Conservation (phyloP, 2,797 vertebrate species). For the Ctenopoma kingsleyae region DNA sequence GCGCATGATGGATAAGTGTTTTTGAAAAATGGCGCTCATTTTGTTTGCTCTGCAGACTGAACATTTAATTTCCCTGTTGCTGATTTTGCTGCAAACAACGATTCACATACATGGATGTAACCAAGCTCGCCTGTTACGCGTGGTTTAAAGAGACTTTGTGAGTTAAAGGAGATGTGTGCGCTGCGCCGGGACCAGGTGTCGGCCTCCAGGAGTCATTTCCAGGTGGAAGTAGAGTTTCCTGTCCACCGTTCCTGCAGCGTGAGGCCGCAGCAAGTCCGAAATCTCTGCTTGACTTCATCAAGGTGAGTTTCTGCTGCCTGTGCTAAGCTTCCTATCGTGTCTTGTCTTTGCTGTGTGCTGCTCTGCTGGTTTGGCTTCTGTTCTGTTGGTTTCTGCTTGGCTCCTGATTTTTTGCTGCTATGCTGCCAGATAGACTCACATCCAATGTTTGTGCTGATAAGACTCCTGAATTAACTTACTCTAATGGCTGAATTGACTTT, state of each 20-base stretch:
- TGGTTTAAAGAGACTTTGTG: neutral
- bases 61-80: no score
- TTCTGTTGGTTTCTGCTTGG: neutral
- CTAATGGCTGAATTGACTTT: neutral
- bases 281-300: neutral
- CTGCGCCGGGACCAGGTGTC: neutral
- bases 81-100: no score
- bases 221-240: neutral
- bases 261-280: neutral
- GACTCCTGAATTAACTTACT: conserved; percentile 2
- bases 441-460: conserved; percentile 4
- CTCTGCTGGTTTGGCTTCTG: neutral
- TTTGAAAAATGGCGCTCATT: no score
- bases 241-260: neutral
- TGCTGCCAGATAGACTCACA: neutral
- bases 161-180: neutral
- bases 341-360: neutral
- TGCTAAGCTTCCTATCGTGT: neutral
- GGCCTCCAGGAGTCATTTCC: neutral
- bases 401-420: neutral
- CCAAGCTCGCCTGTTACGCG: neutral
- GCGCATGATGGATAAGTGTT: no score
- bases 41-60: no score
- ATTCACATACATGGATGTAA: no score
- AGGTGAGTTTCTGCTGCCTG: conserved; percentile 5